A percentile compares a stretch with the other conserved stretches of the same genome.
These are phyloP conservation scores for Patella depressa DNA, from an alignment of 2,888 invertebrate genomes.

Conservation along the genomic window DNA sequence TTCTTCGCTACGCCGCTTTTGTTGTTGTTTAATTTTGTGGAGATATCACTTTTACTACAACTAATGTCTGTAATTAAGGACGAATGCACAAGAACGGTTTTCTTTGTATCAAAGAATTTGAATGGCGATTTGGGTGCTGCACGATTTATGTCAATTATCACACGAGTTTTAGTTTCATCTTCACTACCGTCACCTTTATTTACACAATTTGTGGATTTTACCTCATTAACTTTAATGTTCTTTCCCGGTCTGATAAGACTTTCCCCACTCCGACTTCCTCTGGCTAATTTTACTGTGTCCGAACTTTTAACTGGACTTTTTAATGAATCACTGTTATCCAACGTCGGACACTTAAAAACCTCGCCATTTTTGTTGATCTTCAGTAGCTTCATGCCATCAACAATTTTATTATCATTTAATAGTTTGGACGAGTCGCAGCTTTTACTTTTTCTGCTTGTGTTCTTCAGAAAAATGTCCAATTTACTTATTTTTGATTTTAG, in stretches of 20 bases:
- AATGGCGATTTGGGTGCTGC: too few species aligned
- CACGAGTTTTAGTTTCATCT: too few species aligned
- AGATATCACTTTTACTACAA: too few species aligned
- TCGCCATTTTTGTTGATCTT: background rate
- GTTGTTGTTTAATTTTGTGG: too few species aligned
- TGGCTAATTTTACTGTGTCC: background rate
- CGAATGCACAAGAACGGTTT: too few species aligned
- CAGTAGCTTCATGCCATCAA: background rate
- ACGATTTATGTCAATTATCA: too few species aligned
- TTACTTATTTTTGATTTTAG: background rate
- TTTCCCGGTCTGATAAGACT: background rate
- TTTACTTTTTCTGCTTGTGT: background rate
- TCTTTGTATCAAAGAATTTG: too few species aligned
- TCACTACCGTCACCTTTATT: too few species aligned
- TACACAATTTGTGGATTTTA: background rate
- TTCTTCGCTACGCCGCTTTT: too few species aligned
- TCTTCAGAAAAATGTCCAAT: background rate
- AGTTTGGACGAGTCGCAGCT: background rate
- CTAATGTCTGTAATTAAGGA: too few species aligned
- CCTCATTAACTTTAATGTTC: background rate
- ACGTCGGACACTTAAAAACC: background rate
- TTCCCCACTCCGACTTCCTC: background rate
- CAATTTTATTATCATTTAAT: conserved; percentile 3
- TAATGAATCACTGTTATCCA: background rate
- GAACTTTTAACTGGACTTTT: background rate